Conservation (phyloP, 2,888 invertebrate genomes). For the Lasioglossum calceatum region DNA sequence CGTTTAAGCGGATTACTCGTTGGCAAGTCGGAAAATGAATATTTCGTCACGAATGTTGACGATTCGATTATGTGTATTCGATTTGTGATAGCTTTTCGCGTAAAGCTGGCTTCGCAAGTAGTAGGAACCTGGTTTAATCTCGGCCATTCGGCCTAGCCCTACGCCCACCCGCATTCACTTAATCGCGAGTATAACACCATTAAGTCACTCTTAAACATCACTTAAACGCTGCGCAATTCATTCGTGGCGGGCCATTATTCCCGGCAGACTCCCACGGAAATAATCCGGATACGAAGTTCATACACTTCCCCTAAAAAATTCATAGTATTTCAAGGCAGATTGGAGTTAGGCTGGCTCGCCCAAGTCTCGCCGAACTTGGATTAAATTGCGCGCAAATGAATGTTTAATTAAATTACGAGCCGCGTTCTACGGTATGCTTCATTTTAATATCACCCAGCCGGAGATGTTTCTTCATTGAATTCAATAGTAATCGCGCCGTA, state of each 20-base stretch:
- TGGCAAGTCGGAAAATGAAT: background rate
- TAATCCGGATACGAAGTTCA: slow-evolving; percentile 22
- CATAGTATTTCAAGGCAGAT: background rate
- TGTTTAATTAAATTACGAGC: background rate
- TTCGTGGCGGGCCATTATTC: slow-evolving; percentile 37
- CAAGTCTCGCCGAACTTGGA: background rate
- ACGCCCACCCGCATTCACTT: slow-evolving; percentile 29
- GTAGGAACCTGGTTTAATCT: slow-evolving; percentile 20
- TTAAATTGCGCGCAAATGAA: background rate
- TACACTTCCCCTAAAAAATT: slow-evolving; percentile 23
- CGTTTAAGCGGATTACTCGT: background rate
- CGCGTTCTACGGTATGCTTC: background rate
- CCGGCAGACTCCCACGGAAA: background rate
- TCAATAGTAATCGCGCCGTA: background rate
- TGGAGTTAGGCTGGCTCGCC: background rate
- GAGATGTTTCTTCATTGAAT: background rate
- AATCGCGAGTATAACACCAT: slow-evolving; percentile 51
- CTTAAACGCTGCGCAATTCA: slow-evolving; percentile 48
- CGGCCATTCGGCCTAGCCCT: slow-evolving; percentile 14
- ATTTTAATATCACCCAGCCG: background rate
- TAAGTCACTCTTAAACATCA: slow-evolving; percentile 56
- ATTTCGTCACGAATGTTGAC: background rate
- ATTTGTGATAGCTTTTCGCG: slow-evolving; percentile 30
- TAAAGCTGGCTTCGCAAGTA: background rate
- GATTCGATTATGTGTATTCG: slow-evolving; percentile 21